Evolutionary conservation across 2,113 vertebrate genomes (phyloP), one percentile per base, ranked within the genome.

Genomic region (Pseudorasbora parva): DNA sequence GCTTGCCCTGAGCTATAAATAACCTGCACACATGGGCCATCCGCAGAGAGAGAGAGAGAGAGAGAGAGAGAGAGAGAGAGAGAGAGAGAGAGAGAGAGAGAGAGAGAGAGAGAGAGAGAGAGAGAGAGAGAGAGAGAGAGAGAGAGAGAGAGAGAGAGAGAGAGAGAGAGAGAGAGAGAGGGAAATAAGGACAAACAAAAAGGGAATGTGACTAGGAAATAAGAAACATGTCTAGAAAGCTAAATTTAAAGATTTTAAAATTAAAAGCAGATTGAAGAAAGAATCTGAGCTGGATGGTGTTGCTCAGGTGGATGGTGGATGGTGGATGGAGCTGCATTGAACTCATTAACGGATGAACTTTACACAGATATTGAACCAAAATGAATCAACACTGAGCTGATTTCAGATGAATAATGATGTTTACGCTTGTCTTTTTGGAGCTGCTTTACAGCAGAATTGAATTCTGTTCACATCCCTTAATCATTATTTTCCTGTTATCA

Each of bases 61-160:
- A 59, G 51, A 6, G 68, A 82, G 51, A 54, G 4, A 54, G 25
- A 64, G 23, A 75, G 81, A 51, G 21, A 33, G 0, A 56, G 8
- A 49, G 49, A 82, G 17, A 59, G 51, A 6, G 68, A 82, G 51
- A 54, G 4, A 54, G 25, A 64, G 23, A 75, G 81, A 51, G 21
- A 33, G 0, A 56, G 8, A 49, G 49, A 82, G 17, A 59, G 51
- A 6, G 68, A 82, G 51, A 54, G 4, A 54, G 25, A 64, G 23
- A 75, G 81, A 51, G 21, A 33, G 0, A 56, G 8, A 49, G 49
- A 82, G 17, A 59, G 51, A 6, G 68, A 82, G 51, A 54, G 4
- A 54, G 25, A 64, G 23, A 75, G 81, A 51, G 21, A 33, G 0
- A 56, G 8, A 49, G 49, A 82, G 17, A 59, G 51, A 6, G 25